phyloP scores from a whole-genome alignment of 2,113 vertebrate genomes.

The Pteropus alecto region DNA sequence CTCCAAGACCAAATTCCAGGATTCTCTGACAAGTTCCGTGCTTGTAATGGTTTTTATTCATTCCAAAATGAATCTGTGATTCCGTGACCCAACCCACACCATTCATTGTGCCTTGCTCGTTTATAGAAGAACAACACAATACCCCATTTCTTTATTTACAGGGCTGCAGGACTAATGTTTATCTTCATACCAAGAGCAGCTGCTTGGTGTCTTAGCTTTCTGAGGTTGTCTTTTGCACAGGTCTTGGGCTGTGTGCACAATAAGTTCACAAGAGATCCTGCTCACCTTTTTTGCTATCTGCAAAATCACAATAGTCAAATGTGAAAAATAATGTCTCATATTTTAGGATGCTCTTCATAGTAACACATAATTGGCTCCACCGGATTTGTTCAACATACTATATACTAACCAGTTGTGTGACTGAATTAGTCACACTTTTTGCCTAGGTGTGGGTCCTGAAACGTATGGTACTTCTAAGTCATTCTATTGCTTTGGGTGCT shows the following conservation, averaged over 20 bases:
- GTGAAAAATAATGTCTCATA: neutral
- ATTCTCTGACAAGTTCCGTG: neutral
- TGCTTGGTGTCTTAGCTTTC: fast-evolving
- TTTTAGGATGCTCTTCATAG: neutral
- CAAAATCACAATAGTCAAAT: neutral
- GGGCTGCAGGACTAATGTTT: too few relatives aligned
- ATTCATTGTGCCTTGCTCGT: neutral
- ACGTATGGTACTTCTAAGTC: neutral
- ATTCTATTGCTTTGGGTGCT: neutral
- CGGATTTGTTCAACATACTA: neutral
- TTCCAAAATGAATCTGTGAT: neutral
- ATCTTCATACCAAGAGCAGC: neutral
- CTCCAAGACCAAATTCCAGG: neutral
- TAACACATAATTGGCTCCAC: neutral
- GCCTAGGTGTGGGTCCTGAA: neutral
- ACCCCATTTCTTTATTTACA: neutral
- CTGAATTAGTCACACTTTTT: neutral
- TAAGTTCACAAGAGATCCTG: neutral
- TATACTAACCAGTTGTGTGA: neutral
- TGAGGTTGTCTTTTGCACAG: fast-evolving
- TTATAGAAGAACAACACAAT: neutral
- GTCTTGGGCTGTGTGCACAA: neutral
- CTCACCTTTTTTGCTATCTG: neutral
- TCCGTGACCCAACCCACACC: neutral
- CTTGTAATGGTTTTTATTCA: neutral